Evolutionary conservation across 2,888 invertebrate species (phyloP), one percentile per base, ranked within the genome.

Genomic region (Eilema depressum): DNA sequence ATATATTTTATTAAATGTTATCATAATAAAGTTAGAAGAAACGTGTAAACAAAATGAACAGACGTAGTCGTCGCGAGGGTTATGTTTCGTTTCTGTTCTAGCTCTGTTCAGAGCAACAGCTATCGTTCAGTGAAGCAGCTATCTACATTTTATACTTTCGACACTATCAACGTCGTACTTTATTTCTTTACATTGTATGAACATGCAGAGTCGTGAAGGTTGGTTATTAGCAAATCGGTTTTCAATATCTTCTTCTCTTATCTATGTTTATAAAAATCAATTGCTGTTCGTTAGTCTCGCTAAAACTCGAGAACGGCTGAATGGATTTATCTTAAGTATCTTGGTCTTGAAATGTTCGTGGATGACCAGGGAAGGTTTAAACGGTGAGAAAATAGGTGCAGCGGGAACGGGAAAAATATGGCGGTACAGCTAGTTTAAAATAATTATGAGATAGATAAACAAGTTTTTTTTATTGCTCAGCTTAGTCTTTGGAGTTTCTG

Each of bases 61-160:
- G 41, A 66, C 70, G 28, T 61, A 30, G 72, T 47, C 70, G 73
- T 69, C 65, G 25, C 23, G 56, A 30, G 10, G 63, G n/a, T 20
- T n/a, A 71, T 76, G 69, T 81, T 79, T 77, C 80, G 78, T 83
- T 85, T 82, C 86, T 79, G 80, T 82, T 85, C 77, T 76, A 74
- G 81, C 88, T 87, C 84, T 88, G 87, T 87, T 89, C 87, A 86
- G 83, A 86, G 85, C 87, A 88, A 88, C 88, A 86, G 83, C 89
- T 84, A 91, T 89, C 88, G 89, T 86, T 92, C 92, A 90, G 86
- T 84, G 88, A 81, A 88, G 88, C 89, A 86, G 87, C 87, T 86
- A 92, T 92, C 91, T 93, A 89, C 91, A 93, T 92, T 93, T 93
- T 92, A 92, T 92, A 91, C 89, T 89, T 87, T 89, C 86, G 83